Conservation (phyloP, 2,888 invertebrate species). For the Parnassius smintheus region DNA sequence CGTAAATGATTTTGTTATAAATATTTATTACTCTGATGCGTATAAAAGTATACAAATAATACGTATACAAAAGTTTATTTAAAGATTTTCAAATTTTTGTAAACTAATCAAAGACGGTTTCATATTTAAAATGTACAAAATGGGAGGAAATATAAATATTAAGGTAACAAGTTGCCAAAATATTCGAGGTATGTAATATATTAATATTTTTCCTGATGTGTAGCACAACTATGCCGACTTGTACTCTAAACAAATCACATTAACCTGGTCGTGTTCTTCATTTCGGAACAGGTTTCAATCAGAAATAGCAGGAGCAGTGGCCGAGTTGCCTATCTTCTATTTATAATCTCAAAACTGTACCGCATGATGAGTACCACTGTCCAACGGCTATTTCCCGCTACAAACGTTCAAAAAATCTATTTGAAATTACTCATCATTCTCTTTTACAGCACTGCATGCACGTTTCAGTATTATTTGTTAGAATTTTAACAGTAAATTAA, state of each 20-base stretch:
- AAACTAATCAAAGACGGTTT: no score
- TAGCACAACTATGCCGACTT: background rate
- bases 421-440: constrained; percentile 13
- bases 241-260: constrained; percentile 39
- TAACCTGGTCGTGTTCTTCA: constrained; percentile 63
- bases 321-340: constrained; percentile 67
- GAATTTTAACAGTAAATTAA: no score
- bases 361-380: constrained; percentile 50
- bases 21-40: no score
- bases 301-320: constrained; percentile 70
- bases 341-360: constrained; percentile 55
- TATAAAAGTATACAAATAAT: no score
- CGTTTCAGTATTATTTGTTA: background rate
- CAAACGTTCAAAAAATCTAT: constrained; percentile 38
- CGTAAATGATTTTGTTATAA: no score
- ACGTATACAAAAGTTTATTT: no score
- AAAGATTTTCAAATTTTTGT: no score
- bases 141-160: no score
- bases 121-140: no score
- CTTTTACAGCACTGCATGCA: background rate
- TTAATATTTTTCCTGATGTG: no score
- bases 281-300: constrained; percentile 50
- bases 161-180: no score
- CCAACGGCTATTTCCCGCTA: constrained; percentile 53
- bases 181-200: no score